Evolutionary conservation across 2,113 vertebrate species (phyloP).

Genomic region (Dicerorhinus sumatrensis): DNA sequence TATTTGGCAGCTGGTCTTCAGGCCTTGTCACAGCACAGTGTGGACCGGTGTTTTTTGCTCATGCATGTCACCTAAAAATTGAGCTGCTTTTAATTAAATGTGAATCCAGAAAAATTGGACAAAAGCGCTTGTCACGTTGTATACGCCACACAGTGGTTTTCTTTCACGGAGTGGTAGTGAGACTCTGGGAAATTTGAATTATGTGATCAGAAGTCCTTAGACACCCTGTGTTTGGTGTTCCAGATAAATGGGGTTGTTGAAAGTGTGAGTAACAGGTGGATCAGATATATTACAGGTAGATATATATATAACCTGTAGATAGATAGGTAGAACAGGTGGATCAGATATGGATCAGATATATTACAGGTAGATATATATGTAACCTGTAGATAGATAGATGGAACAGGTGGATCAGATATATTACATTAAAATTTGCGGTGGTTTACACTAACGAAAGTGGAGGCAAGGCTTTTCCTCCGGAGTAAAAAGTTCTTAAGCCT

Average conservation of each 20-base stretch:
- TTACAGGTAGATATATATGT: too few relatives aligned
- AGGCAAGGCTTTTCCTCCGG: not conserved
- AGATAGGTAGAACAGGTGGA: too few relatives aligned
- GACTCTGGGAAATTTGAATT: constrained; percentile 76
- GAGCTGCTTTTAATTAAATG: constrained; percentile 88
- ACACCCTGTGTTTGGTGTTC: not conserved
- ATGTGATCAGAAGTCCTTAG: constrained; percentile 69
- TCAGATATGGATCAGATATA: too few relatives aligned
- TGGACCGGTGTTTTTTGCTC: constrained; percentile 61
- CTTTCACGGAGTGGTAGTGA: constrained; percentile 68
- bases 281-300: not conserved
- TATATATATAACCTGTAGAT: too few relatives aligned
- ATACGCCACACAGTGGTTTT: constrained; percentile 80
- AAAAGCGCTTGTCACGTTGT: constrained; percentile 80
- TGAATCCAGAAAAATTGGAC: constrained; percentile 81
- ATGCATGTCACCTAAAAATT: constrained; percentile 80
- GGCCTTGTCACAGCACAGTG: not conserved
- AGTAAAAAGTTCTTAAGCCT: not conserved
- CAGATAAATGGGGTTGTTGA: not conserved
- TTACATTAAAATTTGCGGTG: too few relatives aligned
- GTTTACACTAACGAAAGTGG: too few relatives aligned
- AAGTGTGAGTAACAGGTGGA: constrained; percentile 30
- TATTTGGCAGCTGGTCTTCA: constrained; percentile 72
- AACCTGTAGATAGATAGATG: too few relatives aligned
- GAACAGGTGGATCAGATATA: too few relatives aligned